A percentile compares a stretch with the other conserved stretches of the same genome.
Evolutionary conservation across 2,797 vertebrate genomes (phyloP).

Genomic region (Zenarchopterus dispar): DNA sequence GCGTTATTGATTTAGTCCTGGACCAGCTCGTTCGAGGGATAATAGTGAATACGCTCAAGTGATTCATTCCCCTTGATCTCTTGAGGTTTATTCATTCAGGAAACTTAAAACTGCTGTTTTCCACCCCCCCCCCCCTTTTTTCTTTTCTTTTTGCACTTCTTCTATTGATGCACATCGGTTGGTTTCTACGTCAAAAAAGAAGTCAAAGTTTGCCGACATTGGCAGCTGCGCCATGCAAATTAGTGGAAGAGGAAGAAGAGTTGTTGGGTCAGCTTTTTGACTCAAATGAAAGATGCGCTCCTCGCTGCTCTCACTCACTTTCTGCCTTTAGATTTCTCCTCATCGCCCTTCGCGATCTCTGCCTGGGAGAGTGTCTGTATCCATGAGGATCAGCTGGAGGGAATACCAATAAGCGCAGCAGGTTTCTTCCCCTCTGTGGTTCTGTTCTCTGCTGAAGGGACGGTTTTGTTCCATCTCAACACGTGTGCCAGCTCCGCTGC

Average conservation of each 20-base stretch:
- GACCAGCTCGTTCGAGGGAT: conserved; percentile 53
- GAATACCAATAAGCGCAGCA: conserved; percentile 79
- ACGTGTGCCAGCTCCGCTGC: conserved; percentile 53
- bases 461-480: conserved; percentile 69
- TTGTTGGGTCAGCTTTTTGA: conserved; percentile 41
- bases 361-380: conserved; percentile 65
- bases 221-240: conserved; percentile 64
- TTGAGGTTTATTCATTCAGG: conserved; percentile 49
- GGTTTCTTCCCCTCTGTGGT: conserved; percentile 69
- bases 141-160: conserved; percentile 12
- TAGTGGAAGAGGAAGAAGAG: conserved; percentile 39
- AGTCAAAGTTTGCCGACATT: conserved; percentile 41
- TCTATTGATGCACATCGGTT: conserved; percentile 29
- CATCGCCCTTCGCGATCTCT: conserved; percentile 53
- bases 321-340: conserved; percentile 43
- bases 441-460: conserved; percentile 73
- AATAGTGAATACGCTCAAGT: conserved; percentile 55
- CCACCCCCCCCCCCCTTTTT: no score
- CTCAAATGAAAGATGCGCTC: conserved; percentile 59
- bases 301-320: conserved; percentile 24
- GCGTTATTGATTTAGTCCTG: conserved; percentile 71
- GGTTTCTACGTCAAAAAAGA: conserved; percentile 19
- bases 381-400: conserved; percentile 75
- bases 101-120: conserved; percentile 33
- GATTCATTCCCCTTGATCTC: conserved; percentile 40